Percentiles rank a stretch among this genome's conserved stretches.
These are phyloP conservation scores for Ectobius pallidus DNA, from an alignment of 2,888 invertebrate species.

Conservation along the genomic window DNA sequence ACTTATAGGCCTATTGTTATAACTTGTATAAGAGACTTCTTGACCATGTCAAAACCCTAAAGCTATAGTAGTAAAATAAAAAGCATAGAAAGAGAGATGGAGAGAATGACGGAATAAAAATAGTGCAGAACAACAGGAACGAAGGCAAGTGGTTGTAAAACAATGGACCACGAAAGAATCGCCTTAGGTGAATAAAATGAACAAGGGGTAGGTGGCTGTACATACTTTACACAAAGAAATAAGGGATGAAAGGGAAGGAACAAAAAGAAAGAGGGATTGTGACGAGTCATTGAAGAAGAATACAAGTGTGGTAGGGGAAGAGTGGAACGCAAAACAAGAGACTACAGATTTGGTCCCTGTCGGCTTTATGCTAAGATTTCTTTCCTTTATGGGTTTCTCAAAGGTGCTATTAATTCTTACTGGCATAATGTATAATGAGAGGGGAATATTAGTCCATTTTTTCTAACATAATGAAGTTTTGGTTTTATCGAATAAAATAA, in stretches of 20 bases:
- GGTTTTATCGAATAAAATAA: too few species aligned
- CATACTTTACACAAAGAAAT: slow-evolving; percentile 19
- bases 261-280: slow-evolving; percentile 10
- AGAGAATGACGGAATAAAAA: slow-evolving; percentile 8
- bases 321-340: neutral
- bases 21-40: slow-evolving; percentile 3
- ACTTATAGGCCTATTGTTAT: slow-evolving; percentile 26
- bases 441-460: too few species aligned
- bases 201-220: slow-evolving; percentile 2
- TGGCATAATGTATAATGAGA: too few species aligned
- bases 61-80: slow-evolving; percentile 1
- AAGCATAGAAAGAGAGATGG: slow-evolving; percentile 13
- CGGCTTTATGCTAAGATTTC: too few species aligned
- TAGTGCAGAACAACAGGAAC: neutral
- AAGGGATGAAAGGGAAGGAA: neutral
- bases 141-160: slow-evolving; percentile 20
- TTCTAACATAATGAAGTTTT: too few species aligned
- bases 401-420: too few species aligned
- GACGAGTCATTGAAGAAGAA: slow-evolving; percentile 1
- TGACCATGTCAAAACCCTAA: slow-evolving; percentile 24
- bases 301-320: neutral
- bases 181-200: slow-evolving; percentile 16
- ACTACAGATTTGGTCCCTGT: neutral
- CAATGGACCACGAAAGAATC: slow-evolving; percentile 24
- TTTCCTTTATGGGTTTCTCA: too few species aligned